A percentile compares a stretch with the other conserved stretches of the same genome.
These are phyloP conservation scores for Ochotona princeps DNA, from an alignment of 2,113 vertebrate genomes.

Conservation along the genomic window DNA sequence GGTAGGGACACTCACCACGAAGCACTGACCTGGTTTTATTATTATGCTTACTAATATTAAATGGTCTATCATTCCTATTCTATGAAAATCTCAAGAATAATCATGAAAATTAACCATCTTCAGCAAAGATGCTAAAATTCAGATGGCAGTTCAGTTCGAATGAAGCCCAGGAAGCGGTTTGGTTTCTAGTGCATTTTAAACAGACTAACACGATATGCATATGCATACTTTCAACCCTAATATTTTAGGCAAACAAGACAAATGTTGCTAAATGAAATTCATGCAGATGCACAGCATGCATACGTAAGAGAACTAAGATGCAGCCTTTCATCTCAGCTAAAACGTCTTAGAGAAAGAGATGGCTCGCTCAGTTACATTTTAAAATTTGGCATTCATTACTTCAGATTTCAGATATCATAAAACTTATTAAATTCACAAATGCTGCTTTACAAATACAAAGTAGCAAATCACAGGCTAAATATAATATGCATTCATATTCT, in stretches of 20 bases:
- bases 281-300: conserved; percentile 60
- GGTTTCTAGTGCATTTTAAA: conserved; percentile 46
- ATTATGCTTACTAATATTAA: background rate
- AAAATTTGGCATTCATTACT: conserved; percentile 34
- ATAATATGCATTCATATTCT: background rate
- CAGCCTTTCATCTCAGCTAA: background rate
- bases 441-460: conserved; percentile 11
- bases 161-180: conserved; percentile 16
- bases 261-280: conserved; percentile 46
- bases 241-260: conserved; percentile 51
- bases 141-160: background rate
- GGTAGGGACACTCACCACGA: background rate
- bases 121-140: background rate
- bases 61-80: background rate
- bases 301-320: background rate
- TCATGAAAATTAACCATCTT: conserved; percentile 21
- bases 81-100: background rate
- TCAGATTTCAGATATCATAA: background rate
- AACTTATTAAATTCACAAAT: conserved; percentile 29
- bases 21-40: background rate
- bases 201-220: conserved; percentile 38
- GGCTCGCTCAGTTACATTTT: background rate
- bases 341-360: conserved; percentile 72
- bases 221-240: background rate
- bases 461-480: conserved; percentile 35